phyloP scores from a whole-genome alignment of 2,113 vertebrate genomes.

The Chaetodon trifascialis region DNA sequence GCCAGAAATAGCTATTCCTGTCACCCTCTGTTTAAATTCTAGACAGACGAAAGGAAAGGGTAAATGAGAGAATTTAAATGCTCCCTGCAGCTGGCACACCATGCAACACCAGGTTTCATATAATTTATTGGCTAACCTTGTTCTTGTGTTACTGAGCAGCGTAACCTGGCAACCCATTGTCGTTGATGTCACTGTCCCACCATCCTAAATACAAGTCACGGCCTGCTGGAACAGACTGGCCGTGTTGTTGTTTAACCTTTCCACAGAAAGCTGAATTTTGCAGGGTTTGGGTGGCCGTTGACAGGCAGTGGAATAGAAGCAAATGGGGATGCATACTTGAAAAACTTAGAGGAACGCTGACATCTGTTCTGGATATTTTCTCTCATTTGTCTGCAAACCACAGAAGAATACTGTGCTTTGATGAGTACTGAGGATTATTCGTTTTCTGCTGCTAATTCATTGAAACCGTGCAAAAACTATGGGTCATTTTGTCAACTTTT shows the following conservation, averaged over 20 bases:
- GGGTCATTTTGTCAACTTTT: neutral
- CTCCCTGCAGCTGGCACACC: slow-evolving; percentile 23
- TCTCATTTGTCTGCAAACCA: neutral
- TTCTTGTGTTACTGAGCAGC: slow-evolving; percentile 76
- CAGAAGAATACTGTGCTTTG: neutral
- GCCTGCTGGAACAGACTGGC: slow-evolving; percentile 25
- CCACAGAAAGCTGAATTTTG: slow-evolving; percentile 7
- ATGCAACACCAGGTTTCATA: slow-evolving; percentile 33
- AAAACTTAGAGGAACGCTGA: neutral
- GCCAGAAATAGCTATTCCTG: slow-evolving; percentile 19
- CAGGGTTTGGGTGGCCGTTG: neutral
- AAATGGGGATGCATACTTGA: neutral
- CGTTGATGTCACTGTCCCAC: slow-evolving; percentile 54
- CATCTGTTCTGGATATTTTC: neutral
- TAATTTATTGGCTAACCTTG: slow-evolving; percentile 75
- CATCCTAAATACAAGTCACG: slow-evolving; percentile 31
- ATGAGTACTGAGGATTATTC: neutral
- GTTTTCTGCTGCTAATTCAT: neutral
- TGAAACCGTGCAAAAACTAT: neutral
- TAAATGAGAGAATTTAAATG: slow-evolving; percentile 47
- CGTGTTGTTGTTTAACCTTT: neutral
- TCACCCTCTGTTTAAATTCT: slow-evolving; percentile 33
- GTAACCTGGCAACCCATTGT: slow-evolving; percentile 61
- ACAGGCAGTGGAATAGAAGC: neutral
- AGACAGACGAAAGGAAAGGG: slow-evolving; percentile 16